phyloP scores from a whole-genome alignment of 2,797 vertebrate genomes.

The Eulemur mongoz region DNA sequence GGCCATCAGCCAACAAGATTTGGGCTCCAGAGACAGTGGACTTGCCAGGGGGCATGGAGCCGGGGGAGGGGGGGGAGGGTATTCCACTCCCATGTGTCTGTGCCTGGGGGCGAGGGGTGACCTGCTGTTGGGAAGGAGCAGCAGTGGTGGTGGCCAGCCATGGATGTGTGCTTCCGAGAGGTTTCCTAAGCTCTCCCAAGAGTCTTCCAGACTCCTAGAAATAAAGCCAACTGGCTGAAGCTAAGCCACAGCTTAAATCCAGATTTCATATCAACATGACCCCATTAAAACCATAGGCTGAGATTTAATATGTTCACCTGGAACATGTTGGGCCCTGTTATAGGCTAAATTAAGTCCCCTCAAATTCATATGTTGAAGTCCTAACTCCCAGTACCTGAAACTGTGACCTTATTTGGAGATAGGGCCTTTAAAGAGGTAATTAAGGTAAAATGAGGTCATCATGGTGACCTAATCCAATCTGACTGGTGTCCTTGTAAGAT shows the following conservation, averaged over 20 bases:
- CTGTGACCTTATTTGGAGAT: background rate
- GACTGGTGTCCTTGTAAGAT: background rate
- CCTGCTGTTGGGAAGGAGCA: background rate
- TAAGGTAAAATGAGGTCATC: background rate
- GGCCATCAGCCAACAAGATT: background rate
- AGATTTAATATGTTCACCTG: background rate
- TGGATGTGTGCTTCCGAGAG: background rate
- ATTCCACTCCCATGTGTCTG: background rate
- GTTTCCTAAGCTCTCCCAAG: background rate
- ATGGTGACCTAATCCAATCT: background rate
- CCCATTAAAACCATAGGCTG: background rate
- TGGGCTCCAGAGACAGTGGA: background rate
- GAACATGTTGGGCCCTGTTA: background rate
- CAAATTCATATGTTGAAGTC: background rate
- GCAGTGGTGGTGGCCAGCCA: fast-evolving
- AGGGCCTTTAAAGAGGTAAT: background rate
- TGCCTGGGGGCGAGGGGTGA: background rate
- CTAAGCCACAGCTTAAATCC: background rate
- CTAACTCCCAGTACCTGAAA: background rate
- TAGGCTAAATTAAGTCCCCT: background rate
- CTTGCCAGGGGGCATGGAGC: no score
- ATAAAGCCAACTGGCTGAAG: background rate
- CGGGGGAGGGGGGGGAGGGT: fast-evolving
- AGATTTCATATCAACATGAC: fast-evolving
- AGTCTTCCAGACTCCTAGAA: background rate